These are phyloP conservation scores for Tolmerus cingulatus DNA, from an alignment of 2,888 invertebrate genomes.

Conservation along the genomic window DNA sequence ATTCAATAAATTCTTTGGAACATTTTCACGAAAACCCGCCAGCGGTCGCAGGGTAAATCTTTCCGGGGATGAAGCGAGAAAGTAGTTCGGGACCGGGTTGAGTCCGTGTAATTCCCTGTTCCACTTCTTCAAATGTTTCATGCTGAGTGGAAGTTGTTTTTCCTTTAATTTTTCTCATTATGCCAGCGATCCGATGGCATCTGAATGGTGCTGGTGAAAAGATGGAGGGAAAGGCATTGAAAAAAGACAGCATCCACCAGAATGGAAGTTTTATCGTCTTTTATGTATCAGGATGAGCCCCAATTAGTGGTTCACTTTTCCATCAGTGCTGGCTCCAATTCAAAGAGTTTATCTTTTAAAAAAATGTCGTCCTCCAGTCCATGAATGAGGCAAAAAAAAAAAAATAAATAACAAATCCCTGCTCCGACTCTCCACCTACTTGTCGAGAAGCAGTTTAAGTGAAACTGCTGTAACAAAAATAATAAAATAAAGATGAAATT, in stretches of 20 bases:
- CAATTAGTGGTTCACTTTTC: slow-evolving; percentile 36
- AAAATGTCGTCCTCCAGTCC: slow-evolving; percentile 13
- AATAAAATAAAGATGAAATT: slow-evolving; percentile 6
- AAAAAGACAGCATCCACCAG: slow-evolving; percentile 2
- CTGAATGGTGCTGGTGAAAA: neutral
- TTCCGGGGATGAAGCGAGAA: neutral
- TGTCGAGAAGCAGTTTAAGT: slow-evolving; percentile 15
- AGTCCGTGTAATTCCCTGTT: slow-evolving; percentile 29
- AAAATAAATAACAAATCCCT: neutral
- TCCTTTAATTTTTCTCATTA: slow-evolving; percentile 36
- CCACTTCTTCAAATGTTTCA: slow-evolving; percentile 36
- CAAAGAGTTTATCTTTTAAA: slow-evolving; percentile 31
- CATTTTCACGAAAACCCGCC: neutral
- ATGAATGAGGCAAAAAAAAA: slow-evolving; percentile 13
- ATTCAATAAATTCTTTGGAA: slow-evolving; percentile 30
- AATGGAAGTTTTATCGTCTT: slow-evolving; percentile 40
- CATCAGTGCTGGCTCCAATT: slow-evolving; percentile 23
- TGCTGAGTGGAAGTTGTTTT: slow-evolving; percentile 33
- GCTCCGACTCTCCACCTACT: neutral
- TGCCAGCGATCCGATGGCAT: neutral
- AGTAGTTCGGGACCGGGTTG: slow-evolving; percentile 2
- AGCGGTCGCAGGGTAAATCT: neutral
- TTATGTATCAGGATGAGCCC: slow-evolving; percentile 33
- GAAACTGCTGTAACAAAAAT: slow-evolving; percentile 11
- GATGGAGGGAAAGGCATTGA: neutral